These are phyloP conservation scores for Hydrozoanthus gracilis DNA, from an alignment of 92 coral and sea anemone species.

Conservation along the genomic window DNA sequence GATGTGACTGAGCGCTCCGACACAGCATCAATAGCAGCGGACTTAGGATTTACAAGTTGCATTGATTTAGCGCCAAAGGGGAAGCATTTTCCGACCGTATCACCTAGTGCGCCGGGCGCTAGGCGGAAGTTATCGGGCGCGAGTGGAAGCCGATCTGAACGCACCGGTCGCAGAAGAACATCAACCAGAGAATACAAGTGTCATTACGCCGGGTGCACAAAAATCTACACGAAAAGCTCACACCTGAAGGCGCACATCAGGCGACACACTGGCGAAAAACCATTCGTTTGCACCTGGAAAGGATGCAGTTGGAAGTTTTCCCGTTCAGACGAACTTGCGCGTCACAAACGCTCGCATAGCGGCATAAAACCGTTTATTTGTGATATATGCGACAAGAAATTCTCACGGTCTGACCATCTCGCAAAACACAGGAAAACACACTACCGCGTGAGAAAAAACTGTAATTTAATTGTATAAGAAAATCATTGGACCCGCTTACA, in stretches of 20 bases:
- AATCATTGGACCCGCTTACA: too few species aligned
- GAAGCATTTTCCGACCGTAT: slow-evolving; percentile 24
- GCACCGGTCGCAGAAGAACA: slow-evolving; percentile 73
- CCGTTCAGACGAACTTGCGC: slow-evolving; percentile 88
- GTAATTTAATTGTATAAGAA: slow-evolving; percentile 54
- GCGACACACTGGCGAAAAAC: slow-evolving; percentile 90
- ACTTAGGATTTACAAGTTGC: slow-evolving; percentile 20
- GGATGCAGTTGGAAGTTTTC: slow-evolving; percentile 93
- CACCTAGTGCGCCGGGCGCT: slow-evolving; percentile 22
- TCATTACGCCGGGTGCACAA: slow-evolving; percentile 78
- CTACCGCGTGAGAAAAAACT: slow-evolving; percentile 88
- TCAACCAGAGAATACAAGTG: slow-evolving; percentile 92
- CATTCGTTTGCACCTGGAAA: slow-evolving; percentile 92
- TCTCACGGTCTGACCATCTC: slow-evolving; percentile 88
- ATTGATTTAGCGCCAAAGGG: slow-evolving; percentile 2
- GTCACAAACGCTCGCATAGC: slow-evolving; percentile 92
- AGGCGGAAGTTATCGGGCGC: slow-evolving; percentile 45
- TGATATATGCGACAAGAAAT: slow-evolving; percentile 90
- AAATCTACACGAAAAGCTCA: slow-evolving; percentile 89
- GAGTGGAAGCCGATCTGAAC: slow-evolving; percentile 66
- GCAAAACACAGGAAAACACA: slow-evolving; percentile 93
- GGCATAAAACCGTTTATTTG: slow-evolving; percentile 90
- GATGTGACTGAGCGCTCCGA: slow-evolving; percentile 58
- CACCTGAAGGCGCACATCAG: slow-evolving; percentile 89
- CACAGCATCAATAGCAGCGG: not conserved